Evolutionary conservation across 2,888 invertebrate genomes (phyloP).

Genomic region (Agrochola circellaris): DNA sequence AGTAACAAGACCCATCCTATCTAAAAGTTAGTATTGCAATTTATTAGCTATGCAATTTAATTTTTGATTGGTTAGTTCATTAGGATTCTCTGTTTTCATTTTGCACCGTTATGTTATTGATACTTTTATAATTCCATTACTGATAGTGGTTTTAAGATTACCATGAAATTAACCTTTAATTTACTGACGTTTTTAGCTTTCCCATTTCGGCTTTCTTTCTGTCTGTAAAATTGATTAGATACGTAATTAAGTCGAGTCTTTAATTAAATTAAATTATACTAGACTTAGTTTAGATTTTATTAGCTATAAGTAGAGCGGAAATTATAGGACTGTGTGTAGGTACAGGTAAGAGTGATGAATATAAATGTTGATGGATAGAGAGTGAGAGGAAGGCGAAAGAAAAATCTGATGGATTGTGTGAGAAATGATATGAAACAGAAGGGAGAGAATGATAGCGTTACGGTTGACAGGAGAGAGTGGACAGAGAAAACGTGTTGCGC

Average conservation of each 20-base stretch:
- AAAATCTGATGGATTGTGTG: too few species aligned
- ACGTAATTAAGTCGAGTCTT: background rate
- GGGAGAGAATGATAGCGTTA: too few species aligned
- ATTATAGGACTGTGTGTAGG: slow-evolving; percentile 7
- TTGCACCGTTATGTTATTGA: slow-evolving; percentile 42
- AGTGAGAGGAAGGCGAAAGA: too few species aligned
- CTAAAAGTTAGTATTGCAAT: slow-evolving; percentile 17
- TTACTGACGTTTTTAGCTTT: slow-evolving; percentile 25
- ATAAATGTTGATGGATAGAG: too few species aligned
- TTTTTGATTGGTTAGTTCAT: slow-evolving; percentile 60
- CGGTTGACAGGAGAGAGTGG: too few species aligned
- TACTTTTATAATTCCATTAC: slow-evolving; percentile 53
- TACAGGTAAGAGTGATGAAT: background rate
- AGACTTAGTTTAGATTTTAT: background rate
- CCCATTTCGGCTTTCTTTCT: slow-evolving; percentile 39
- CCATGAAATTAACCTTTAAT: slow-evolving; percentile 50
- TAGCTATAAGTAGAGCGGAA: background rate
- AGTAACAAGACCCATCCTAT: slow-evolving; percentile 2
- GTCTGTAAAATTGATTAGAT: slow-evolving; percentile 30
- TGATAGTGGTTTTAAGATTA: slow-evolving; percentile 43
- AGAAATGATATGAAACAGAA: too few species aligned
- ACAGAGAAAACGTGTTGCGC: too few species aligned
- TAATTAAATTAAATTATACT: background rate
- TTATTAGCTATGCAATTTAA: slow-evolving; percentile 43
- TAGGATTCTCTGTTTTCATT: slow-evolving; percentile 35